Evolutionary conservation across 2,888 invertebrate species (phyloP), one percentile per base, ranked within the genome.

Genomic region (Epinotia brunnichana): DNA sequence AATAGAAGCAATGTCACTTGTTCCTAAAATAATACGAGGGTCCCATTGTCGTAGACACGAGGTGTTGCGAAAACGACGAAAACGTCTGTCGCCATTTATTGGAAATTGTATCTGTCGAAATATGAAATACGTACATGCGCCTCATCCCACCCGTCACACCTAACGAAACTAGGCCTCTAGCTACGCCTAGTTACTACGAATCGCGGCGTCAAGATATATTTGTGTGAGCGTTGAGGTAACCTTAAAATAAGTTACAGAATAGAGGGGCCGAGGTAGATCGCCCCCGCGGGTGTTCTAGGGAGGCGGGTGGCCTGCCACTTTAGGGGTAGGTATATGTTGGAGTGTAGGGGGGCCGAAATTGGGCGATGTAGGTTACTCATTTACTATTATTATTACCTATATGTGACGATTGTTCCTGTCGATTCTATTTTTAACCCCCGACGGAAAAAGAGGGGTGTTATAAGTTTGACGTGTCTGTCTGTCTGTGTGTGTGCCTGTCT

Each of bases 1-100:
- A 61, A 61, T 41, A 21, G 39, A 15, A 19, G 66, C 66, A 24
- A 24, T 66, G 66, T 56, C 66, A 66, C 66, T 66, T 66, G 66
- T 56, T 54, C 56, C 54, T 56, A 66, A 66, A 66, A 66, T 66
- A 66, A 66, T 66, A 61, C 53, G 53, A 61, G 69, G 69, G 69
- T 21, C 51, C 60, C 53, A 69, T 69, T 60, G 54, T 53, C 54
- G 61, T 54, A 60, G 70, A 70, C 35, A 64, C 48, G 54, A 66
- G 66, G 59, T 64, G 66, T 61, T 17, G 53, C 39, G 71, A 69
- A 62, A 48, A 74, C 60, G 60, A 54, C 64, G 48, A 60, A 74
- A 71, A 54, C 64, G 70, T 64, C 64, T 70, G 60, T 19, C 66
- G 59, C 29, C 54, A 41, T 63, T 24, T 66, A 66, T 71, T 60